Evolutionary conservation across 2,113 vertebrate genomes (phyloP).

Genomic region (Ellobius talpinus): DNA sequence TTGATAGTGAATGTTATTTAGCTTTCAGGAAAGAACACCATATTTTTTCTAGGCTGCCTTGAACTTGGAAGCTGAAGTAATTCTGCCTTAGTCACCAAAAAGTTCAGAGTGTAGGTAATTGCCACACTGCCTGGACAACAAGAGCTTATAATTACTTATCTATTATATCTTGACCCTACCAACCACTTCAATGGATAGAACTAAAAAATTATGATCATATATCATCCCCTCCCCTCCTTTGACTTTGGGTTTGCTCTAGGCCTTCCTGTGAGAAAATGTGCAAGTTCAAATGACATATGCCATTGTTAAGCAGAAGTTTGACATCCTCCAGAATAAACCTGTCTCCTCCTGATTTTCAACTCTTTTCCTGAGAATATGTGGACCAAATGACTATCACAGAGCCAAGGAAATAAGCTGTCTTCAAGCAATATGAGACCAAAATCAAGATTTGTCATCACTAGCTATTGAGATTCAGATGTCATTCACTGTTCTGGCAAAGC

Average conservation of each 20-base stretch:
- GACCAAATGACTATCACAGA: background rate
- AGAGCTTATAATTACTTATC: background rate
- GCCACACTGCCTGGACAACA: background rate
- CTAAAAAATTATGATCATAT: background rate
- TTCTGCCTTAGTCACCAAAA: background rate
- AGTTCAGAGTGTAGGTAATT: background rate
- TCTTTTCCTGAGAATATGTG: background rate
- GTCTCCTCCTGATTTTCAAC: background rate
- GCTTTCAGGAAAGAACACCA: background rate
- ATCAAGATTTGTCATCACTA: background rate
- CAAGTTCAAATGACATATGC: background rate
- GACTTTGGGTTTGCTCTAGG: background rate
- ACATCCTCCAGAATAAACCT: background rate
- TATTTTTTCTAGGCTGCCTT: background rate
- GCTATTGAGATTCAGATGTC: background rate
- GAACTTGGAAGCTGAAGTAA: background rate
- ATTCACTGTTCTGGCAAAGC: background rate
- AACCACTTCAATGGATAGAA: background rate
- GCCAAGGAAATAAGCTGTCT: rapidly evolving
- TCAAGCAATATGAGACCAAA: background rate
- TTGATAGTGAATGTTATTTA: background rate
- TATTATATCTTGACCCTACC: background rate
- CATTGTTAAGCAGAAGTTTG: background rate
- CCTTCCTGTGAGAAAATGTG: background rate
- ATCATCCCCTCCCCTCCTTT: background rate